phyloP scores from a whole-genome alignment of 2,113 vertebrate species.

The Barbus barbus region DNA sequence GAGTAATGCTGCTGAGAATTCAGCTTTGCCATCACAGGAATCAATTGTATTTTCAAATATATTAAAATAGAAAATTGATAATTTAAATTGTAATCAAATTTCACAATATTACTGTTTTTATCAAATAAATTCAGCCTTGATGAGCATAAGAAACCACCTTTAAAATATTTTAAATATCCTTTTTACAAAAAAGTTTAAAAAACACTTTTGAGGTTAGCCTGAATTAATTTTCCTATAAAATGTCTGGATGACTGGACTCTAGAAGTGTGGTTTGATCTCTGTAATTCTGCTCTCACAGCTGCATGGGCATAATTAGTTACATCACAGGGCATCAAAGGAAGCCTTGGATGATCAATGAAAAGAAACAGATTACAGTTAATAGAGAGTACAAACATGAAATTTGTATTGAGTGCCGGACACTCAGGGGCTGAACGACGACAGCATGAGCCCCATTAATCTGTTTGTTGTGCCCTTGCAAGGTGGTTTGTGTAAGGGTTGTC shows the following conservation, averaged over 20 bases:
- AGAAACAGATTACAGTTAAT: constrained; percentile 5
- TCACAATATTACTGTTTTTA: not conserved
- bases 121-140: not conserved
- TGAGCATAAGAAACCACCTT: not conserved
- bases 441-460: no score
- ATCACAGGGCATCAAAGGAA: constrained; percentile 50
- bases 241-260: not conserved
- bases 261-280: constrained; percentile 10
- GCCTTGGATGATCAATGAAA: constrained; percentile 35
- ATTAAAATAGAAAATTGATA: no score
- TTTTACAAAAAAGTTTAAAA: no score
- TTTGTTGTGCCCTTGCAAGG: not conserved
- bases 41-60: no score
- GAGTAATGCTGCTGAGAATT: no score
- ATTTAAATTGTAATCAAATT: no score
- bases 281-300: constrained; percentile 28
- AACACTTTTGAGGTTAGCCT: not conserved
- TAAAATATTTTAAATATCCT: no score
- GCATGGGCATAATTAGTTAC: constrained; percentile 26
- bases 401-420: not conserved
- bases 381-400: constrained; percentile 9
- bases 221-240: constrained; percentile 8
- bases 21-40: not conserved
- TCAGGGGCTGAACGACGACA: not conserved
- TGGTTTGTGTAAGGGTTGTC: not conserved